A percentile compares a stretch with the other conserved stretches of the same genome.
Evolutionary conservation across 2,888 invertebrate species (phyloP).

Genomic region (Ramazzottius varieornatus): DNA sequence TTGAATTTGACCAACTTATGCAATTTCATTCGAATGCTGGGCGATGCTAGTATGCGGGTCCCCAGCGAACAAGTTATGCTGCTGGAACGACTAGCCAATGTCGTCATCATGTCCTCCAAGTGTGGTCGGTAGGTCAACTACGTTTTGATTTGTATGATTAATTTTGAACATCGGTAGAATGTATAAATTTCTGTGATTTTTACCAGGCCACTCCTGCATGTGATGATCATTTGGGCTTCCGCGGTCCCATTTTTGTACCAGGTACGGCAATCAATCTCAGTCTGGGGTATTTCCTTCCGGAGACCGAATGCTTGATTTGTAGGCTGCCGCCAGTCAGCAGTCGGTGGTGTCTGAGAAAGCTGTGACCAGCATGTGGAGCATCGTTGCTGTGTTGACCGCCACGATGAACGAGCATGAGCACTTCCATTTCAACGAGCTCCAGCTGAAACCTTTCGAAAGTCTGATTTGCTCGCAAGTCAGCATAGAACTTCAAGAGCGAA

Average conservation of each 20-base stretch:
- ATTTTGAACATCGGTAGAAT: too few relatives aligned
- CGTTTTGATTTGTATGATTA: too few relatives aligned
- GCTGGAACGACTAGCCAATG: not conserved
- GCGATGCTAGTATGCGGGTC: not conserved
- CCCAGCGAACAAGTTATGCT: not conserved
- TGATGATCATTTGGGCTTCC: not conserved
- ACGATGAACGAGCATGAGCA: not conserved
- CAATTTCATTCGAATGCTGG: not conserved
- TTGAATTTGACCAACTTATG: not conserved
- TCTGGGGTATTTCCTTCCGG: not conserved
- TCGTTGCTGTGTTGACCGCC: not conserved
- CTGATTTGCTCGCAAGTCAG: not conserved
- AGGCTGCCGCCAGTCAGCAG: not conserved
- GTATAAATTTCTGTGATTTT: too few relatives aligned
- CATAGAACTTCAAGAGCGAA: not conserved
- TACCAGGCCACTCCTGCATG: not conserved
- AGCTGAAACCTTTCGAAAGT: slow-evolving; percentile 1
- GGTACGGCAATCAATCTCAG: not conserved
- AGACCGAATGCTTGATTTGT: not conserved
- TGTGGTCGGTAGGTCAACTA: too few relatives aligned
- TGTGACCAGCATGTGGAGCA: not conserved
- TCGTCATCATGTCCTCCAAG: not conserved
- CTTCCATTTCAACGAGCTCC: not conserved
- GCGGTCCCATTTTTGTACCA: not conserved
- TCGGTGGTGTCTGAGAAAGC: not conserved